Conservation (phyloP, 2,888 invertebrate species). For the Coenonympha arcania region DNA sequence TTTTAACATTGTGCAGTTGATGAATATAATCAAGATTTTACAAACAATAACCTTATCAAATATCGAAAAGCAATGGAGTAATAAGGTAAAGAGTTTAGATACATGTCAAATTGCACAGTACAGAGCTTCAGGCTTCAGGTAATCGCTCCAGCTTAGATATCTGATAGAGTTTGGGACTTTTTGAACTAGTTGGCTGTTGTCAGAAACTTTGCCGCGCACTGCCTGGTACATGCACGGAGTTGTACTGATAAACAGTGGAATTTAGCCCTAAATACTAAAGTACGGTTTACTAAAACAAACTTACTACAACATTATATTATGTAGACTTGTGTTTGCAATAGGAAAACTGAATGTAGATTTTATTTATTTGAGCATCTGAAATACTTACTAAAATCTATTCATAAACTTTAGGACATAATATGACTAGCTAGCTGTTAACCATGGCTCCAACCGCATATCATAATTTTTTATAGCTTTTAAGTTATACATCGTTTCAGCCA, state of each 20-base stretch:
- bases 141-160: not conserved
- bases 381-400: too few relatives aligned
- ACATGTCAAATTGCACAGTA: not conserved
- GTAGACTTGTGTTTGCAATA: not conserved
- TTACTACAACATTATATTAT: not conserved
- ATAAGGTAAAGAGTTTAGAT: not conserved
- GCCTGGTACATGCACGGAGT: not conserved
- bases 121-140: not conserved
- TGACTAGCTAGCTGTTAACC: too few relatives aligned
- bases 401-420: too few relatives aligned
- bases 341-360: too few relatives aligned
- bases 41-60: too few relatives aligned
- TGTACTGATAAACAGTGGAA: not conserved
- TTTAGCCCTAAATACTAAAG: not conserved
- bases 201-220: not conserved
- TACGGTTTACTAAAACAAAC: not conserved
- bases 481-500: too few relatives aligned
- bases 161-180: conserved; percentile 1
- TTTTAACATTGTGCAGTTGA: too few relatives aligned
- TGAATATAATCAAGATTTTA: too few relatives aligned
- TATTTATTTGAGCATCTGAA: too few relatives aligned
- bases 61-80: too few relatives aligned
- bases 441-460: too few relatives aligned
- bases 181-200: conserved; percentile 7
- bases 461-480: too few relatives aligned